Evolutionary conservation across 2,888 invertebrate genomes (phyloP).

Genomic region (Hofmannophila pseudospretella): DNA sequence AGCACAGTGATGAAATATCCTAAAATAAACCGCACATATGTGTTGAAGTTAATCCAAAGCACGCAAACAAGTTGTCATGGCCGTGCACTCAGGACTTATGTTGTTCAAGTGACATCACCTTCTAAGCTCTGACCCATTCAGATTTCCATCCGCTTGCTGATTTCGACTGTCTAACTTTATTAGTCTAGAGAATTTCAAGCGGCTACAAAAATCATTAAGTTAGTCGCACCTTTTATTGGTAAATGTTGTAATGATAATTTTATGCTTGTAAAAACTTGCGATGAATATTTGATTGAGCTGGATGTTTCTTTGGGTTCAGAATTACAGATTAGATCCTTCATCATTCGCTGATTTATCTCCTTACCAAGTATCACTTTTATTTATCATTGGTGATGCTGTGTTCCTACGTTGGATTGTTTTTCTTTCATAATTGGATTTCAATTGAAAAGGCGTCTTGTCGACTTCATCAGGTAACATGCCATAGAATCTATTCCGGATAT

Average conservation of each 20-base stretch:
- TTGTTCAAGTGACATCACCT: neutral
- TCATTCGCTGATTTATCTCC: no score
- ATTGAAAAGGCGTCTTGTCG: no score
- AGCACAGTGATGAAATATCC: conserved; percentile 1
- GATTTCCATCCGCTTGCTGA: neutral
- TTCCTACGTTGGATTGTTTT: no score
- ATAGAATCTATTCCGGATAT: no score
- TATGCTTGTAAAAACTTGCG: no score
- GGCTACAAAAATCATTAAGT: neutral
- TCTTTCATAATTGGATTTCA: no score
- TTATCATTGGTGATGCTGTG: no score
- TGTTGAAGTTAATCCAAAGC: neutral
- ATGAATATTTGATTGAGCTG: no score
- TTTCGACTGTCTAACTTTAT: neutral
- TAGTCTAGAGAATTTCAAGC: neutral
- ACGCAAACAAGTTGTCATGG: conserved; percentile 6
- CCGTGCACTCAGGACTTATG: neutral
- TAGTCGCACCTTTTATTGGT: neutral
- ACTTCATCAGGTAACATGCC: no score
- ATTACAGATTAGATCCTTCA: no score
- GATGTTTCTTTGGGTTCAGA: no score
- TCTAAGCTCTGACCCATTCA: neutral
- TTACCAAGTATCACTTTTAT: no score
- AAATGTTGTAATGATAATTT: neutral
- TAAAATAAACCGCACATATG: conserved; percentile 1